Conservation (phyloP, 2,113 vertebrate species). For the Drymodes brunneopygia region DNA sequence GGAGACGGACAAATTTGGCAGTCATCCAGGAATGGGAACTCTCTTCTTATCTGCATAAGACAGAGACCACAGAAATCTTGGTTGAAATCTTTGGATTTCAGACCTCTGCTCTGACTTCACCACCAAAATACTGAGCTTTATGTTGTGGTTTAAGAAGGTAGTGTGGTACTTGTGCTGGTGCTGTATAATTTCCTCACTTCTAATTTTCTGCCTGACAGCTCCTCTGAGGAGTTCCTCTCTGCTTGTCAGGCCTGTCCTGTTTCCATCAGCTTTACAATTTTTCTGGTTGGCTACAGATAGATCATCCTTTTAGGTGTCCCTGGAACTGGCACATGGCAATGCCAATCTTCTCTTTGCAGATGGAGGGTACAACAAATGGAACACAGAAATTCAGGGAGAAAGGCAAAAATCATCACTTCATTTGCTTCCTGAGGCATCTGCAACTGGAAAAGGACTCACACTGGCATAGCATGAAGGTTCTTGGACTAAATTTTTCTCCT, state of each 20-base stretch:
- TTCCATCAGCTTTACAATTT: neutral
- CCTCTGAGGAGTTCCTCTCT: neutral
- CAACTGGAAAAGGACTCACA: fast-evolving
- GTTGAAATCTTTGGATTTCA: neutral
- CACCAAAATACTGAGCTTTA: neutral
- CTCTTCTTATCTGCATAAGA: neutral
- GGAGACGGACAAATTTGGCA: neutral
- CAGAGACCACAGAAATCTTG: neutral
- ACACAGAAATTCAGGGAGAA: neutral
- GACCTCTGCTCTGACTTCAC: neutral
- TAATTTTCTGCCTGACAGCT: neutral
- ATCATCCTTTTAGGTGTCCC: neutral
- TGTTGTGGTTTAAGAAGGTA: neutral
- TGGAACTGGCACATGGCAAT: neutral
- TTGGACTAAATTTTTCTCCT: neutral
- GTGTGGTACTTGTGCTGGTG: neutral
- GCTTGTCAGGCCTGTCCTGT: neutral
- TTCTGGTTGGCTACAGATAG: neutral
- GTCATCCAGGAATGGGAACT: neutral
- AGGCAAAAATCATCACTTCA: neutral
- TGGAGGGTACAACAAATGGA: neutral
- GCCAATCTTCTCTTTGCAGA: neutral
- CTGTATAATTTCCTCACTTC: neutral
- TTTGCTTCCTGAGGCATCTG: neutral
- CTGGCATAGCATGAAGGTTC: neutral